phyloP scores from a whole-genome alignment of 2,888 invertebrate genomes.

The Parnassius glacialis region DNA sequence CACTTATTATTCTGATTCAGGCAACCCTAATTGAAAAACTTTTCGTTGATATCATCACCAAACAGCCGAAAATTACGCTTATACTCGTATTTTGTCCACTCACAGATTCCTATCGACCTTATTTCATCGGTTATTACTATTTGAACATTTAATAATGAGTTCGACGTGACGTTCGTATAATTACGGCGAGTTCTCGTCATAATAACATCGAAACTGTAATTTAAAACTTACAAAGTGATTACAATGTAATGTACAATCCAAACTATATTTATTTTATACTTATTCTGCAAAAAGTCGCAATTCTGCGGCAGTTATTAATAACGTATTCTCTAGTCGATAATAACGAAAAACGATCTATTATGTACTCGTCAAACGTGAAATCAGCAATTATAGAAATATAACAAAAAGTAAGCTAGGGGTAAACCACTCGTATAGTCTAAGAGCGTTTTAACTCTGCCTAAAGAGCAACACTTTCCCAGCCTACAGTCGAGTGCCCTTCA shows the following conservation, averaged over 20 bases:
- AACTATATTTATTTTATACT: constrained; percentile 30
- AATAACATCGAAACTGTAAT: constrained; percentile 50
- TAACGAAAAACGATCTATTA: constrained; percentile 19
- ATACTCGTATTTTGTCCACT: constrained; percentile 59
- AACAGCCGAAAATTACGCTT: constrained; percentile 68
- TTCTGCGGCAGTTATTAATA: constrained; percentile 13
- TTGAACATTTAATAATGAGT: constrained; percentile 72
- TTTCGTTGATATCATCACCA: constrained; percentile 64
- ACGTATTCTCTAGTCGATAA: constrained; percentile 14
- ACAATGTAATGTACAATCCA: constrained; percentile 40
- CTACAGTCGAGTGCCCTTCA: constrained; percentile 60
- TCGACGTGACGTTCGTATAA: constrained; percentile 46
- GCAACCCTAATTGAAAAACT: constrained; percentile 74
- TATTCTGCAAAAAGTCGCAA: constrained; percentile 11
- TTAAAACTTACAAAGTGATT: constrained; percentile 58
- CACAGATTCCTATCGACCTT: constrained; percentile 64
- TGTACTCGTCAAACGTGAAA: constrained; percentile 39
- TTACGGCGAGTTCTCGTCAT: constrained; percentile 42
- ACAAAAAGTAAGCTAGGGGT: constrained; percentile 48
- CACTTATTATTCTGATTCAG: constrained; percentile 50
- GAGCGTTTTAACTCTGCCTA: constrained; percentile 74
- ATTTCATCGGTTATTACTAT: constrained; percentile 65
- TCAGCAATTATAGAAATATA: constrained; percentile 39
- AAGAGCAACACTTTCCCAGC: constrained; percentile 80
- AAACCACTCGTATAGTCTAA: constrained; percentile 48